Evolutionary conservation across 2,113 vertebrate species (phyloP).

Genomic region (Pipra filicauda): DNA sequence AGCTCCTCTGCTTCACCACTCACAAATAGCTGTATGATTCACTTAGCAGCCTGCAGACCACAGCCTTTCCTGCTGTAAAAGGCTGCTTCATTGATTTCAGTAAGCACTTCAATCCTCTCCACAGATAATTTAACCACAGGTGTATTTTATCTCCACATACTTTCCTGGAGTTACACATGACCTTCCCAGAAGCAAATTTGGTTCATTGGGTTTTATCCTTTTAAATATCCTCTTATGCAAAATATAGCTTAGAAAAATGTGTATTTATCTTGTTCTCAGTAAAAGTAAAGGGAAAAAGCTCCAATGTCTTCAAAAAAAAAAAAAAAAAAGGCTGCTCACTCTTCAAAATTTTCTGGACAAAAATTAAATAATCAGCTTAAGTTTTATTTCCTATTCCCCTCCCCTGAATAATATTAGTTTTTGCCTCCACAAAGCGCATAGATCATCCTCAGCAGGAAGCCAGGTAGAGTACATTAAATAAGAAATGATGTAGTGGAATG

Average conservation of each 20-base stretch:
- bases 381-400: slow-evolving; percentile 17
- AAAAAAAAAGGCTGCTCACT: not conserved
- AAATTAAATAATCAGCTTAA: slow-evolving; percentile 35
- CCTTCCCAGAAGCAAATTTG: slow-evolving; percentile 6
- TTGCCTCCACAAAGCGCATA: slow-evolving; percentile 10
- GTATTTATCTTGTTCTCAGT: not conserved
- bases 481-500: slow-evolving; percentile 43
- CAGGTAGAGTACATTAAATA: slow-evolving; percentile 50
- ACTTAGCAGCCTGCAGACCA: not conserved
- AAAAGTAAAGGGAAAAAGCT: not conserved
- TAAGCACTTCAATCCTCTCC: not conserved
- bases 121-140: slow-evolving; percentile 14
- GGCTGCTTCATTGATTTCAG: not conserved
- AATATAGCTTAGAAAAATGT: not conserved
- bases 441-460: slow-evolving; percentile 27
- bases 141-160: slow-evolving; percentile 5
- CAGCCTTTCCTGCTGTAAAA: not conserved
- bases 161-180: not conserved
- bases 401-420: slow-evolving; percentile 38
- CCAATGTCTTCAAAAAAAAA: not conserved
- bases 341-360: not conserved
- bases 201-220: not conserved
- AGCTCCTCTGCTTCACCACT: not conserved
- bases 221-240: slow-evolving; percentile 5
- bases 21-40: not conserved